A percentile compares a stretch with the other conserved stretches of the same genome.
Conservation (phyloP, 1,140 invertebrate genomes). For the Diachasmimorpha longicaudata region DNA sequence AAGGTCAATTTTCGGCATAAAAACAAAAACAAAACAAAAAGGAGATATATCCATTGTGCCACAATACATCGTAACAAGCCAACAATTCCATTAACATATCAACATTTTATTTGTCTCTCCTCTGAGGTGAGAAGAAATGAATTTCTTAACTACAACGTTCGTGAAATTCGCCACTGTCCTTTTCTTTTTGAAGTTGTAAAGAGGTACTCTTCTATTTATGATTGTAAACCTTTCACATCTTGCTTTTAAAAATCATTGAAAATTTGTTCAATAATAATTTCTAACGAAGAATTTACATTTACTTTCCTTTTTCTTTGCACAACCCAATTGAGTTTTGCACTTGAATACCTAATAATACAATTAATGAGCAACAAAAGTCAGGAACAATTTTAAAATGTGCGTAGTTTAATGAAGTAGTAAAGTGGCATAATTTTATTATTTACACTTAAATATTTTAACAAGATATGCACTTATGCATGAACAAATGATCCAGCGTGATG, state of each 20-base stretch:
- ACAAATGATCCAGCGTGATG: no score
- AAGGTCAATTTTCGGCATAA: not conserved
- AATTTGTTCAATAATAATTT: not conserved
- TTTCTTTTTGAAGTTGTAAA: not conserved
- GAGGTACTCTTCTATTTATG: not conserved
- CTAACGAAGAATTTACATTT: not conserved
- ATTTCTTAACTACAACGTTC: not conserved
- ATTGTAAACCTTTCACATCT: no score
- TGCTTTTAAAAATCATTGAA: no score
- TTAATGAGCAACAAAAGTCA: conserved; percentile 23
- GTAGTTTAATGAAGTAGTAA: not conserved
- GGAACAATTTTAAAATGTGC: conserved; percentile 34
- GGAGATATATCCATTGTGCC: not conserved
- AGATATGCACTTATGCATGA: no score
- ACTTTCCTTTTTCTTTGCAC: not conserved
- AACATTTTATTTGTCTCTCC: not conserved
- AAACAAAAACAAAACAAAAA: no score
- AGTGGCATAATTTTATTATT: not conserved
- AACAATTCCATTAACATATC: not conserved
- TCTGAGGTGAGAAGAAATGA: not conserved
- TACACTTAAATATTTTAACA: not conserved
- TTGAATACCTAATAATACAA: not conserved
- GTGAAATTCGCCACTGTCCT: not conserved
- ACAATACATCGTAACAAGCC: not conserved
- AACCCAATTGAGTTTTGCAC: not conserved